Percentiles rank a stretch among this genome's conserved stretches.
Evolutionary conservation across 1,140 invertebrate genomes (phyloP).

Genomic region (Drosophila quadrilineata): DNA sequence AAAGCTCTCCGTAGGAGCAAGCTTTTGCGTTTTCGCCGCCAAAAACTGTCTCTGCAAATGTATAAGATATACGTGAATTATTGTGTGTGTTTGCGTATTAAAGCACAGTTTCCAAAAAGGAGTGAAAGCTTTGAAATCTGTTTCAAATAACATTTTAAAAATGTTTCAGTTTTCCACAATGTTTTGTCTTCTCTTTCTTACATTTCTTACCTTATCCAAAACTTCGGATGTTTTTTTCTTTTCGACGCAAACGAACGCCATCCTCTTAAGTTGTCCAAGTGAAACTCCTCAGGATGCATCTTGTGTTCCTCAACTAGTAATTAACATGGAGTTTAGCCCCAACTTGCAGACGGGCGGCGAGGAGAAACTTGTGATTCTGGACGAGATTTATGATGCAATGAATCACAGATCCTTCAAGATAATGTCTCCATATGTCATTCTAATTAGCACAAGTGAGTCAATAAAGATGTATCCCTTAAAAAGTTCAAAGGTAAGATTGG

Average conservation of each 20-base stretch:
- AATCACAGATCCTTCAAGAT: slow-evolving; percentile 28
- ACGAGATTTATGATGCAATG: slow-evolving; percentile 44
- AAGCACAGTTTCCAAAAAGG: too few relatives aligned
- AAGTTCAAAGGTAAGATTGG: slow-evolving; percentile 25
- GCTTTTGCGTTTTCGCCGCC: background rate
- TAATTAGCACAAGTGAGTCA: slow-evolving; percentile 30
- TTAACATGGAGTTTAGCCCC: slow-evolving; percentile 51
- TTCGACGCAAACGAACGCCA: slow-evolving; percentile 28
- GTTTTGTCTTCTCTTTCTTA: too few relatives aligned
- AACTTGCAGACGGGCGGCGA: slow-evolving; percentile 23
- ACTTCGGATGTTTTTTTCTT: background rate
- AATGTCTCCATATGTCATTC: slow-evolving; percentile 52
- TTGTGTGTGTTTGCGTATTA: too few relatives aligned
- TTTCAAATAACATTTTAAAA: too few relatives aligned
- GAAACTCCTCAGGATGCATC: background rate
- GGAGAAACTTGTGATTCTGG: slow-evolving; percentile 41
- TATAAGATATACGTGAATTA: background rate
- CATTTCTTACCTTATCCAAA: too few relatives aligned
- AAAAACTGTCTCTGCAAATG: background rate
- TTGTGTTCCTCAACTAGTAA: slow-evolving; percentile 51
- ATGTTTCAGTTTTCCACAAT: too few relatives aligned
- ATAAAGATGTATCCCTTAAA: slow-evolving; percentile 37
- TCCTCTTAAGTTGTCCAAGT: slow-evolving; percentile 37
- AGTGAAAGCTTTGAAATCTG: too few relatives aligned
- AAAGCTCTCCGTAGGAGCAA: background rate